Evolutionary conservation across 2,888 invertebrate species (phyloP).

Genomic region (Myopa tessellatipennis): DNA sequence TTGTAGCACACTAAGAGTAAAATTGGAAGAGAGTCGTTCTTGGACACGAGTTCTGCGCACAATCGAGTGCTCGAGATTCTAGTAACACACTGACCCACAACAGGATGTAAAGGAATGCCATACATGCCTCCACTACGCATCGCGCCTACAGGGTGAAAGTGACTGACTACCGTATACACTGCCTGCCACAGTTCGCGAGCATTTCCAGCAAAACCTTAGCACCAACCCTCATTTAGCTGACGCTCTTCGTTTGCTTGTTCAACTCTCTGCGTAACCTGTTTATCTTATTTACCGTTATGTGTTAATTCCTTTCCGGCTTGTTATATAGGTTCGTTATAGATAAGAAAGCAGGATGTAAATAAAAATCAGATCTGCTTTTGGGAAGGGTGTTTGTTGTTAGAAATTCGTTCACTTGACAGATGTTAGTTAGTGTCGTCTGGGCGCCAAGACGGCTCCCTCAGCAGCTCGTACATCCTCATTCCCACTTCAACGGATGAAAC

Average conservation of each 20-base stretch:
- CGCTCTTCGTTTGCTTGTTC: not conserved
- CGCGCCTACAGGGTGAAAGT: conserved; percentile 18
- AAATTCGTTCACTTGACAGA: too few species aligned
- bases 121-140: conserved; percentile 20
- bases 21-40: not conserved
- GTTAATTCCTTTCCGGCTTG: conserved; percentile 10
- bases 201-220: conserved; percentile 9
- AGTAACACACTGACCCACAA: conserved; percentile 54
- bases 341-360: too few species aligned
- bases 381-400: too few species aligned
- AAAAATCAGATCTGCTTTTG: too few species aligned
- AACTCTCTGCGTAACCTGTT: conserved; percentile 32
- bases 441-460: too few species aligned
- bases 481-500: too few species aligned
- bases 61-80: conserved; percentile 36
- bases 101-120: conserved; percentile 36
- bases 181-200: not conserved
- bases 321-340: too few species aligned
- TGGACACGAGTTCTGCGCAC: conserved; percentile 7
- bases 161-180: conserved; percentile 11
- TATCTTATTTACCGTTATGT: conserved; percentile 24
- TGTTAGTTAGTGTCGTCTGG: too few species aligned
- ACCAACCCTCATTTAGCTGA: not conserved
- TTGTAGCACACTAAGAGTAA: not conserved
- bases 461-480: too few species aligned